These are phyloP conservation scores for Aphodius sticticus DNA, from an alignment of 2,888 invertebrate genomes.

Conservation along the genomic window DNA sequence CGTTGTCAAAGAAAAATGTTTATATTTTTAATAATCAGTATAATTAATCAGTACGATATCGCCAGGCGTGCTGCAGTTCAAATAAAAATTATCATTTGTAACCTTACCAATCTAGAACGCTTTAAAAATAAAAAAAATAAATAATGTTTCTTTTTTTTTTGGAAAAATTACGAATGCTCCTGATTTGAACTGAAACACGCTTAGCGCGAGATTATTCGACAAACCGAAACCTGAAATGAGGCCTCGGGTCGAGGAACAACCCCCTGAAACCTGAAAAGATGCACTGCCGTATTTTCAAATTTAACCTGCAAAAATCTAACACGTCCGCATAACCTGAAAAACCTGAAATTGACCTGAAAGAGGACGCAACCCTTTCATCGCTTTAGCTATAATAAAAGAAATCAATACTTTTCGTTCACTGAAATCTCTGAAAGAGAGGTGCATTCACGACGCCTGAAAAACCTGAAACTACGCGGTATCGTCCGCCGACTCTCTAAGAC, in stretches of 20 bases:
- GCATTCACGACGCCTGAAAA: neutral
- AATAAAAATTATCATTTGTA: conserved; percentile 23
- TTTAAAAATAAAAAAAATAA: neutral
- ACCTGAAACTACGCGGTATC: neutral
- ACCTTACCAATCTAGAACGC: neutral
- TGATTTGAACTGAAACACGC: neutral
- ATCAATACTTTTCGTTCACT: conserved; percentile 5
- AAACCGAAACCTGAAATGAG: neutral
- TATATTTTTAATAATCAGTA: conserved; percentile 37
- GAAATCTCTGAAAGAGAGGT: conserved; percentile 28
- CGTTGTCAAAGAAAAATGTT: conserved; percentile 42
- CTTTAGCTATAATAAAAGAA: conserved; percentile 8
- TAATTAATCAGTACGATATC: conserved; percentile 34
- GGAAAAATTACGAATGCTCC: neutral
- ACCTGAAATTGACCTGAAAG: conserved; percentile 4
- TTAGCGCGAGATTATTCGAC: neutral
- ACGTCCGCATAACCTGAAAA: neutral
- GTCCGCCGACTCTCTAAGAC: neutral
- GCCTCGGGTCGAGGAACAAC: neutral
- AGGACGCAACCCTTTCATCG: neutral
- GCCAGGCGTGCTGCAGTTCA: neutral
- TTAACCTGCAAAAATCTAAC: neutral
- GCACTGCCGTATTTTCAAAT: neutral
- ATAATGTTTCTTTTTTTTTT: neutral
- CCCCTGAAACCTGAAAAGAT: neutral